Percentiles rank a stretch among this genome's conserved stretches.
Conservation (phyloP, 2,888 invertebrate species). For the Liopterus haemorrhoidalis region DNA sequence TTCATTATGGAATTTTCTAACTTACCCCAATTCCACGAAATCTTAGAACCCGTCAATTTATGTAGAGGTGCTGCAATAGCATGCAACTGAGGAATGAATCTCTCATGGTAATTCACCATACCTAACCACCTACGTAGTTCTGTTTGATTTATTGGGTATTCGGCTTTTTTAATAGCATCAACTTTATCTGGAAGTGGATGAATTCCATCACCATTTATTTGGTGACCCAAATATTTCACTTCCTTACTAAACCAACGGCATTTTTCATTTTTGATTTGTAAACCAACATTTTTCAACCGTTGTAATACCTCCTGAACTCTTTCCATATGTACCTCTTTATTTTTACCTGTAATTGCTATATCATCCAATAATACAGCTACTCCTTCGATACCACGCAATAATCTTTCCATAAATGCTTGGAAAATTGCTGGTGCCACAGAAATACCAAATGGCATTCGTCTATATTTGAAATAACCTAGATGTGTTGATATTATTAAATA, state of each 20-base stretch:
- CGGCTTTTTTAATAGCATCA: constrained; percentile 13
- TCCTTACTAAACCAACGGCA: constrained; percentile 7
- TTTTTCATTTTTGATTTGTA: constrained; percentile 6
- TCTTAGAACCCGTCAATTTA: not conserved
- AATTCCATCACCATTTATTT: constrained; percentile 15
- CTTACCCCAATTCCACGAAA: not conserved
- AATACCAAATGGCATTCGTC: constrained; percentile 17
- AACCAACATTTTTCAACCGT: constrained; percentile 5
- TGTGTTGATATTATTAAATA: constrained; percentile 7
- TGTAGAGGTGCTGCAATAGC: not conserved
- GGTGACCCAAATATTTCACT: constrained; percentile 14
- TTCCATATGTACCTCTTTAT: constrained; percentile 3
- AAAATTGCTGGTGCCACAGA: constrained; percentile 8
- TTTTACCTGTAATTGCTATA: constrained; percentile 4
- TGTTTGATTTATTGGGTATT: constrained; percentile 21
- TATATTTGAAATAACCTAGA: constrained; percentile 15
- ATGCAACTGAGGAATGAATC: constrained; percentile 9
- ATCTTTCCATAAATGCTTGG: constrained; percentile 3
- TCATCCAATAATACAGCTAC: constrained; percentile 1
- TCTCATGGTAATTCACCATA: constrained; percentile 1
- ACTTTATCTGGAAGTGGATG: constrained; percentile 11
- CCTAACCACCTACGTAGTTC: constrained; percentile 21
- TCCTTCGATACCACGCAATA: constrained; percentile 3
- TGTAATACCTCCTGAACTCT: not conserved
- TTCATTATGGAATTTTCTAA: not conserved